phyloP scores from a whole-genome alignment of 2,888 invertebrate species.

The Ischnura elegans region DNA sequence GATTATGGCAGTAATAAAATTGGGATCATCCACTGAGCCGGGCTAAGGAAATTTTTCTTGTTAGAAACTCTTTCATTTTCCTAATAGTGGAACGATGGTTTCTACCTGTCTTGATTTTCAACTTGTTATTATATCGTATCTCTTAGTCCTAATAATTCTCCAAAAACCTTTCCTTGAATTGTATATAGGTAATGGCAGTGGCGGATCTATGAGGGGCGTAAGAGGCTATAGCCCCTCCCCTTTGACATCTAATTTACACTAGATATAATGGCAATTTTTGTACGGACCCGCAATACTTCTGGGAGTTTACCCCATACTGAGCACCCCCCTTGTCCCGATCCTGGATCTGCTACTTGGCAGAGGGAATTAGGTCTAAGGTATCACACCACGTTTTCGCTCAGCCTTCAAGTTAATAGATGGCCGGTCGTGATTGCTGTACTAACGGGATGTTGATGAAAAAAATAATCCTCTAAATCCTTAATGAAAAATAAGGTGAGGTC shows the following conservation, averaged over 20 bases:
- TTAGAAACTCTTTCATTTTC: background rate
- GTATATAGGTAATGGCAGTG: too few relatives aligned
- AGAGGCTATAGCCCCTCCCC: too few relatives aligned
- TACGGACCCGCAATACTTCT: too few relatives aligned
- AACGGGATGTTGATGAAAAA: background rate
- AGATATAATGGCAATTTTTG: too few relatives aligned
- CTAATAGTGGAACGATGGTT: background rate
- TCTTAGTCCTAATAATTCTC: background rate
- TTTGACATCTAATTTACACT: too few relatives aligned
- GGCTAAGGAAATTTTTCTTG: background rate
- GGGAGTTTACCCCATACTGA: too few relatives aligned
- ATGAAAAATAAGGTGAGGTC: background rate
- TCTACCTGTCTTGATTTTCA: background rate
- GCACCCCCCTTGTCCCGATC: too few relatives aligned
- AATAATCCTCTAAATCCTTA: background rate
- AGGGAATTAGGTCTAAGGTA: background rate
- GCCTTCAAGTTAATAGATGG: background rate
- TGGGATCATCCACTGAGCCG: background rate
- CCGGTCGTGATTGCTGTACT: background rate
- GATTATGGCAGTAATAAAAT: background rate
- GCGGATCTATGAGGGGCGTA: too few relatives aligned
- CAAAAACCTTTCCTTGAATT: background rate
- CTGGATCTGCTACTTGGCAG: too few relatives aligned
- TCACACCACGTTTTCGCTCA: background rate
- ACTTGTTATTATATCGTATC: background rate